Evolutionary conservation across 2,797 vertebrate genomes (phyloP), one percentile per base, ranked within the genome.

Genomic region (Bovichtus diacanthus): DNA sequence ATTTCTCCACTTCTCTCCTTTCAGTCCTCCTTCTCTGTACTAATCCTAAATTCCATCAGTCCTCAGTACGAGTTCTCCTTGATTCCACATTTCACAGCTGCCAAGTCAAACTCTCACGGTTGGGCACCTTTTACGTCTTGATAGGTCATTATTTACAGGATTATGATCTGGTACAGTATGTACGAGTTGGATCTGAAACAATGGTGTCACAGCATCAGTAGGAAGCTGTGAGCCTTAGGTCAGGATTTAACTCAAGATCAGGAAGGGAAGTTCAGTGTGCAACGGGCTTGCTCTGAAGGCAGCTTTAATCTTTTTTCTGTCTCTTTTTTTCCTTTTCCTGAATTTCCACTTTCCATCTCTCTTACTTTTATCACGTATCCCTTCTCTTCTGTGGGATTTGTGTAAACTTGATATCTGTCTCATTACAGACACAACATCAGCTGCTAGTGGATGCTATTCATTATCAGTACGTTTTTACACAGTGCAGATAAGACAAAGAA

Each of bases 241-340:
- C 66, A 56, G 27, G 70, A 51, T 19, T 73, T 39, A 13, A 70
- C 75, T 76, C 59, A 44, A 46, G 27, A 81, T 78, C 59, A 75
- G 74, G n/a, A 69, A 43, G 43, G 67, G 4, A 12, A 53, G 64
- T 74, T 70, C 58, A 23, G 25, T 39, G 43, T 47, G 58, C 27
- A 25, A 70, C n/a, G 9, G 80, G 66, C 23, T 44, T 64, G 64
- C 86, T 82, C 85, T 85, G 72, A 90, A 76, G 50, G 34, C 39
- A 2, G 63, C 80, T 83, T 78, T 85, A 61, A 80, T 88, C 64
- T 82, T 75, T 31, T 47, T 21, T 19, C 13, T 31, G n/a, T n/a
- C n/a, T n/a, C n/a, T 50, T 31, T 38, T 1, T 44, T 27, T 51
- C n/a, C 2, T 43, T 56, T 11, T 21, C 31, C 36, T 69, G 21